These are phyloP conservation scores for Doryteuthis pealeii DNA, from an alignment of 1,140 invertebrate species.

Conservation along the genomic window DNA sequence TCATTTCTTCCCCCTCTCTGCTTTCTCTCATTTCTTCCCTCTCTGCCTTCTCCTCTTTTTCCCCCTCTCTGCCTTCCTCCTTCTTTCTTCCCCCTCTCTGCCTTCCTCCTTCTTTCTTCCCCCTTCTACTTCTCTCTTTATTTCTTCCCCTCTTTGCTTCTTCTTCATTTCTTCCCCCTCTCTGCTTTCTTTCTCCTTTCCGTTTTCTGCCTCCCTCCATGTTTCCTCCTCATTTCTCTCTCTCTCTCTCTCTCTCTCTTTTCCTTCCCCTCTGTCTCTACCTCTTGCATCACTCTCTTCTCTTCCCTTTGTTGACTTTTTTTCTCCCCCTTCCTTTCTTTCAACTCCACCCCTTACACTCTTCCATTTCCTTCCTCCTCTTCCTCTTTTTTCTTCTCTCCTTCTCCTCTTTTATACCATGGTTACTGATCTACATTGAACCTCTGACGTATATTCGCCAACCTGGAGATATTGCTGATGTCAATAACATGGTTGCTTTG, in stretches of 20 bases:
- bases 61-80: not conserved
- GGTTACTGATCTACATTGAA: too few relatives aligned
- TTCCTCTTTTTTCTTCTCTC: too few relatives aligned
- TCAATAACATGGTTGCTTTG: too few relatives aligned
- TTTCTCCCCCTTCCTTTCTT: too few relatives aligned
- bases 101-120: not conserved
- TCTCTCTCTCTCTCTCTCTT: not conserved
- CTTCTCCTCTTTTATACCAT: too few relatives aligned
- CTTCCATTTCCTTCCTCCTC: too few relatives aligned
- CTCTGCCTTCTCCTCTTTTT: not conserved
- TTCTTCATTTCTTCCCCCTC: not conserved
- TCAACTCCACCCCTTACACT: too few relatives aligned
- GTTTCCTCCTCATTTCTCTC: not conserved
- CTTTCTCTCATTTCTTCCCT: not conserved
- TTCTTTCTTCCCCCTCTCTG: not conserved
- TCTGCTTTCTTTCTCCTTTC: not conserved
- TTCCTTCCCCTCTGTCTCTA: not conserved
- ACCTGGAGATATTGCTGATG: too few relatives aligned
- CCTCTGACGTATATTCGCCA: too few relatives aligned
- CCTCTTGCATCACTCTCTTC: not conserved
- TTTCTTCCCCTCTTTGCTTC: not conserved
- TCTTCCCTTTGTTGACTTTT: too few relatives aligned
- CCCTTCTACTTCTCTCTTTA: not conserved
- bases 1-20: not conserved
- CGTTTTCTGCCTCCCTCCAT: not conserved